Evolutionary conservation across 2,888 invertebrate genomes (phyloP).

Genomic region (Pemphredon lugubris): DNA sequence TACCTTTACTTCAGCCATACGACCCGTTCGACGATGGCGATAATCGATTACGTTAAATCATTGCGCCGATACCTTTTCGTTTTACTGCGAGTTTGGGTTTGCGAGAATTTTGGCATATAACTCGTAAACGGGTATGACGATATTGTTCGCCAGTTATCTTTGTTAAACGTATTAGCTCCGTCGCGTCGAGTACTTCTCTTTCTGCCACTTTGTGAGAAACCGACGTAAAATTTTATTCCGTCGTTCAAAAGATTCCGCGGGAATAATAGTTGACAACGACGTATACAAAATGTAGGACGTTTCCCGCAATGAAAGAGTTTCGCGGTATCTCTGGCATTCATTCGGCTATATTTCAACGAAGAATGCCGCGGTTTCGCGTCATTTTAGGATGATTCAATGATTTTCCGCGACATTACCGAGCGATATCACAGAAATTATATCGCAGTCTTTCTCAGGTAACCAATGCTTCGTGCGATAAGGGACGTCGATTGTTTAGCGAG

Average conservation of each 20-base stretch:
- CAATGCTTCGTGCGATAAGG: constrained; percentile 18
- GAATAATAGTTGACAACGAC: neutral
- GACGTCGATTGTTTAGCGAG: constrained; percentile 30
- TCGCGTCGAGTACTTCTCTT: no score
- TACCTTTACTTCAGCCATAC: no score
- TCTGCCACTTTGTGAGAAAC: no score
- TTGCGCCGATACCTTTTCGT: no score
- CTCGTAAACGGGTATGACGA: no score
- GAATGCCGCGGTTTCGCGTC: constrained; percentile 18
- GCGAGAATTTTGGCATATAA: no score
- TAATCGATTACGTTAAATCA: no score
- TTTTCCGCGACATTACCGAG: constrained; percentile 10
- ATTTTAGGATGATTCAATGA: constrained; percentile 32
- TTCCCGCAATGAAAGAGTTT: neutral
- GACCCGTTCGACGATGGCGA: no score
- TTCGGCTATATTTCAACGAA: neutral
- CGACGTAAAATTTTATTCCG: neutral
- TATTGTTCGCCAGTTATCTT: no score
- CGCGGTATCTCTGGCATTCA: neutral
- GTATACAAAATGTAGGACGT: neutral
- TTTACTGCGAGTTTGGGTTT: no score
- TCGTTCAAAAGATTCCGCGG: neutral
- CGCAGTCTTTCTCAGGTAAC: constrained; percentile 25
- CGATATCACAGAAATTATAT: constrained; percentile 11
- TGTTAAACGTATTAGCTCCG: no score